These are phyloP conservation scores for Rousettus leschenaultii DNA, from an alignment of 2,113 vertebrate species.

Conservation along the genomic window DNA sequence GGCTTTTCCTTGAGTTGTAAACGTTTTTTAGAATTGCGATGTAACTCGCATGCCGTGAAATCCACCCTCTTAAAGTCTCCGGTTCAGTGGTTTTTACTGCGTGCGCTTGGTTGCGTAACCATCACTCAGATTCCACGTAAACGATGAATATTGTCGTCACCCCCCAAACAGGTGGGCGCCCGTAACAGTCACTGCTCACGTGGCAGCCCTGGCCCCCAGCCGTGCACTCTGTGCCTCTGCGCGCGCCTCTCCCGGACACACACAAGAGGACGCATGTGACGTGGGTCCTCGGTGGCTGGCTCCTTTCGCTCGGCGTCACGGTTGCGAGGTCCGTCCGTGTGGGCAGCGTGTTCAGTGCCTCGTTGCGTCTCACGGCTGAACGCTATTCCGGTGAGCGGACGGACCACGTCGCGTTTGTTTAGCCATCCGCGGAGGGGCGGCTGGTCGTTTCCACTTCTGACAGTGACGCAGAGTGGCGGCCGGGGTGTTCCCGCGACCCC, in stretches of 20 bases:
- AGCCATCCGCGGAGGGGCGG: not conserved
- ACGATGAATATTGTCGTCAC: not conserved
- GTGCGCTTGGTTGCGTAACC: not conserved
- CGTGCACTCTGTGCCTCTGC: not conserved
- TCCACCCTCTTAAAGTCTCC: not conserved
- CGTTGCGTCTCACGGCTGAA: not conserved
- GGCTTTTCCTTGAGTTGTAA: not conserved
- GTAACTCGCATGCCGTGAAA: not conserved
- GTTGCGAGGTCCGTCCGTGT: not conserved
- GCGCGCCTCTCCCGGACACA: not conserved
- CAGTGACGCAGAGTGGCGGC: no score
- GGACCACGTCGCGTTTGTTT: rapidly evolving
- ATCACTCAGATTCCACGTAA: not conserved
- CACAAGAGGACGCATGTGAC: rapidly evolving
- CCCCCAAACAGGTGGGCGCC: not conserved
- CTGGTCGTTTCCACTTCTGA: not conserved
- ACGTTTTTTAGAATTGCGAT: not conserved
- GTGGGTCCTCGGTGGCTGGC: no score
- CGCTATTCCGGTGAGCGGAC: not conserved
- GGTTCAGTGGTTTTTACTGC: not conserved
- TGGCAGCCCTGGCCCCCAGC: no score
- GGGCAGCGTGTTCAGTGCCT: rapidly evolving
- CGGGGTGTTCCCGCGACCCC: not conserved
- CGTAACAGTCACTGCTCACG: not conserved
- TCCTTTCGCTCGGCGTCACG: not conserved